These are phyloP conservation scores for Tupaia tana DNA, from an alignment of 2,113 vertebrate genomes.

Conservation along the genomic window DNA sequence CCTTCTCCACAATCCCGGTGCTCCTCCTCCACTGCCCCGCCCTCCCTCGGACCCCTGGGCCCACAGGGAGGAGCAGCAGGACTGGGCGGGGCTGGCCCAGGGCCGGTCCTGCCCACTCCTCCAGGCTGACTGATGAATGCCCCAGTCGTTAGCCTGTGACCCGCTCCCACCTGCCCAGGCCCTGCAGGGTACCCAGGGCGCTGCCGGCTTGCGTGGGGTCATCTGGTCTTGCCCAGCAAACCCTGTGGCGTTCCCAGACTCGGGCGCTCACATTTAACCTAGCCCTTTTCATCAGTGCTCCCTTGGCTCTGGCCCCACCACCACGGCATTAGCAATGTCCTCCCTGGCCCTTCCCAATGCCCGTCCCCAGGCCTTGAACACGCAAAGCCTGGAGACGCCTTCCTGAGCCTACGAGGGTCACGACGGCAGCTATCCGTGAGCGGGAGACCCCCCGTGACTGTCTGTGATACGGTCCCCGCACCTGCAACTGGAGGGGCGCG, in stretches of 20 bases:
- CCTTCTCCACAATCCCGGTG: background rate
- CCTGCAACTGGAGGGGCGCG: no score
- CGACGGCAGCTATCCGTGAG: no score
- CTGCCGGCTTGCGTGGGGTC: no score
- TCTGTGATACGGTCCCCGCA: no score
- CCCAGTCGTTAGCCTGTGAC: no score
- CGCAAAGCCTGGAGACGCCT: background rate
- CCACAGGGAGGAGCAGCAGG: background rate
- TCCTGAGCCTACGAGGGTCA: background rate
- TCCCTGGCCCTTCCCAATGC: background rate
- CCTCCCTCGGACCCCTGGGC: background rate
- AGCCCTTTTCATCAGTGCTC: background rate
- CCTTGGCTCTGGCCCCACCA: no score
- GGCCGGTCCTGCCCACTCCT: background rate
- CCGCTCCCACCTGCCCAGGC: background rate
- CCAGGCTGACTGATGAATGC: no score
- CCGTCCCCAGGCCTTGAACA: background rate
- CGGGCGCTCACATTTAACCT: background rate
- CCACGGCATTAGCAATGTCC: background rate
- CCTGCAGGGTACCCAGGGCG: background rate
- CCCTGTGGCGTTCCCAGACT: background rate
- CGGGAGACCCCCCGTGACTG: no score
- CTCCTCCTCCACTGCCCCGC: background rate
- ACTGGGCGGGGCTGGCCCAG: background rate
- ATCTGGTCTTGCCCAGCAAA: background rate